Percentiles rank a stretch among this genome's conserved stretches.
phyloP scores from a whole-genome alignment of 2,113 vertebrate genomes.

The Philantomba maxwellii region DNA sequence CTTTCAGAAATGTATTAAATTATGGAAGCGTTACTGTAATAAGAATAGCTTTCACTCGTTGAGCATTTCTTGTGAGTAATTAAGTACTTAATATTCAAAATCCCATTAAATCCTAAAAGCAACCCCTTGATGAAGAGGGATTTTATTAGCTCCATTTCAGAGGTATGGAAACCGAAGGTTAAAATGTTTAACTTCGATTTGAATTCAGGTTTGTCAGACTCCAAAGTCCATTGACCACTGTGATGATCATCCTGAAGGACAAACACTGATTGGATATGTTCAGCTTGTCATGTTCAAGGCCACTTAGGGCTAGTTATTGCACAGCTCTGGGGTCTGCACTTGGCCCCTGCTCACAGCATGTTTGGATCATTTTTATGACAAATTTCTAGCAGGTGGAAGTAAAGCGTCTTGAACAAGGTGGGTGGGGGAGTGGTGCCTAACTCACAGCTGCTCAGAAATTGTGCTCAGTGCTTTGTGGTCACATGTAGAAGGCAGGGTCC shows the following conservation, averaged over 20 bases:
- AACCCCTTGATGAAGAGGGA: not conserved
- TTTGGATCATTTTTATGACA: not conserved
- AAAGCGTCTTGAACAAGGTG: not conserved
- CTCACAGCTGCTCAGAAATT: not conserved
- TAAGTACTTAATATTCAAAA: conserved; percentile 1
- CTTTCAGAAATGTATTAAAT: not conserved
- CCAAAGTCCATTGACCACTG: not conserved
- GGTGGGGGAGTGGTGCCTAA: not conserved
- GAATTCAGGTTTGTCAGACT: not conserved
- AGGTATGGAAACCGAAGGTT: not conserved
- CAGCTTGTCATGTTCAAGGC: not conserved
- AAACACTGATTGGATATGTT: not conserved
- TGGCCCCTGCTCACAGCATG: not conserved
- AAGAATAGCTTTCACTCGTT: not conserved
- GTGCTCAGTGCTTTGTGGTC: not conserved
- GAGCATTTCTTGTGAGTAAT: conserved; percentile 1
- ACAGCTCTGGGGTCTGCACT: not conserved
- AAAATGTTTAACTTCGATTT: not conserved
- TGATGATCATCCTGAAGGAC: not conserved
- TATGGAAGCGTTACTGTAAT: not conserved
- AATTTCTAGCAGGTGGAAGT: not conserved
- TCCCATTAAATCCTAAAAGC: conserved; percentile 9
- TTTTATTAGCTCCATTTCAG: not conserved
- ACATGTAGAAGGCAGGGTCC: not conserved
- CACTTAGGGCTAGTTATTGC: not conserved